Conservation (phyloP, 2,888 invertebrate genomes). For the Copidosoma aretas region DNA sequence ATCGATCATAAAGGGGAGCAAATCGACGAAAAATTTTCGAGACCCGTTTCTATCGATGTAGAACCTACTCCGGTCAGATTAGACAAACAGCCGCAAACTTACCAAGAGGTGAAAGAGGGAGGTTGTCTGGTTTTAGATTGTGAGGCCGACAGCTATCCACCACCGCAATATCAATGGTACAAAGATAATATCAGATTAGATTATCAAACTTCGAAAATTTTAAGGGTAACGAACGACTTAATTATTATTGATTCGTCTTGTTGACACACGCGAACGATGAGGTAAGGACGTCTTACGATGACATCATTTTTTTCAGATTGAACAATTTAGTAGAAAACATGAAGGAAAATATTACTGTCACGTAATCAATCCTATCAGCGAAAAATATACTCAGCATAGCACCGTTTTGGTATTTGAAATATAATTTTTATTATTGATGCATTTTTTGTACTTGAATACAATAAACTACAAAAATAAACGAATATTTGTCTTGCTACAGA, state of each 20-base stretch:
- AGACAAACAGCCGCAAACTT: slow-evolving; percentile 47
- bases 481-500: slow-evolving; percentile 37
- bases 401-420: slow-evolving; percentile 48
- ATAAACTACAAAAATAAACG: too few relatives aligned
- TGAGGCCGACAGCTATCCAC: slow-evolving; percentile 48
- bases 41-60: slow-evolving; percentile 45
- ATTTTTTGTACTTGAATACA: too few relatives aligned
- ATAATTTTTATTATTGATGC: slow-evolving; percentile 9
- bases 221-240: slow-evolving; percentile 43
- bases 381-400: slow-evolving; percentile 47
- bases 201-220: slow-evolving; percentile 43
- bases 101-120: slow-evolving; percentile 48
- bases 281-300: not conserved
- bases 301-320: slow-evolving; percentile 42
- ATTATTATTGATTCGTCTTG: too few relatives aligned
- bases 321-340: slow-evolving; percentile 45
- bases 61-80: slow-evolving; percentile 47
- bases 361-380: slow-evolving; percentile 49
- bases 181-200: slow-evolving; percentile 48
- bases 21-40: slow-evolving; percentile 42
- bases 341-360: slow-evolving; percentile 57
- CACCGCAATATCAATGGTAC: slow-evolving; percentile 54
- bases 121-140: slow-evolving; percentile 47
- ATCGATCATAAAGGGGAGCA: slow-evolving; percentile 43
- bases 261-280: not conserved